A percentile compares a stretch with the other conserved stretches of the same genome.
phyloP scores from a whole-genome alignment of 2,797 vertebrate genomes.

The Argyrosomus regius region DNA sequence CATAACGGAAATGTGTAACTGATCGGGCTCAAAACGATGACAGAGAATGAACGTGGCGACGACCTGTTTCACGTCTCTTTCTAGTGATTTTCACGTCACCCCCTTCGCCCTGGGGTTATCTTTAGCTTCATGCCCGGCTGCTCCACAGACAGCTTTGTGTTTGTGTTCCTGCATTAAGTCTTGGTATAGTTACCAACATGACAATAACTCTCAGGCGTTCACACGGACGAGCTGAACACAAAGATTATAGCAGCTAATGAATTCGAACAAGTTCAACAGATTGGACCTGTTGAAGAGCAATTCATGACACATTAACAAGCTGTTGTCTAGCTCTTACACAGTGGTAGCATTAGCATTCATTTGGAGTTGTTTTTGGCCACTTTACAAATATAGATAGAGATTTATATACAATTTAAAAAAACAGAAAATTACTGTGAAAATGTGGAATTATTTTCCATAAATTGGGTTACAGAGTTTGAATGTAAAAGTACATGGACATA shows the following conservation, averaged over 20 bases:
- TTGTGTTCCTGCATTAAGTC: no score
- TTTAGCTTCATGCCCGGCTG: neutral
- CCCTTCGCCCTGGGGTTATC: neutral
- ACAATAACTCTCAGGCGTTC: no score
- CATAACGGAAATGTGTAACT: conserved; percentile 6
- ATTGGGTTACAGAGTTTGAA: no score
- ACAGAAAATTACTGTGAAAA: no score
- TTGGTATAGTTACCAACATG: no score
- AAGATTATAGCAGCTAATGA: neutral
- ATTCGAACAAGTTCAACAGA: neutral
- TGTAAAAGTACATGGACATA: no score
- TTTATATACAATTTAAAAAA: no score
- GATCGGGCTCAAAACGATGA: neutral
- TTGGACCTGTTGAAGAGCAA: neutral
- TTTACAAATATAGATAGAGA: neutral
- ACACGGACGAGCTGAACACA: neutral
- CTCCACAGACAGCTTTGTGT: no score
- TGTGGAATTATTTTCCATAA: no score
- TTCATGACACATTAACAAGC: neutral
- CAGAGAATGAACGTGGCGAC: neutral
- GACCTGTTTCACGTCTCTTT: neutral
- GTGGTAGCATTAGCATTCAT: neutral
- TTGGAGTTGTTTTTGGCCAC: neutral
- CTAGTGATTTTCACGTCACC: conserved; percentile 1
- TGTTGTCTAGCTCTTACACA: neutral